Percentiles rank a stretch among this genome's conserved stretches.
Evolutionary conservation across 1,140 invertebrate species (phyloP).

Genomic region (Cyphomyrmex costatus): DNA sequence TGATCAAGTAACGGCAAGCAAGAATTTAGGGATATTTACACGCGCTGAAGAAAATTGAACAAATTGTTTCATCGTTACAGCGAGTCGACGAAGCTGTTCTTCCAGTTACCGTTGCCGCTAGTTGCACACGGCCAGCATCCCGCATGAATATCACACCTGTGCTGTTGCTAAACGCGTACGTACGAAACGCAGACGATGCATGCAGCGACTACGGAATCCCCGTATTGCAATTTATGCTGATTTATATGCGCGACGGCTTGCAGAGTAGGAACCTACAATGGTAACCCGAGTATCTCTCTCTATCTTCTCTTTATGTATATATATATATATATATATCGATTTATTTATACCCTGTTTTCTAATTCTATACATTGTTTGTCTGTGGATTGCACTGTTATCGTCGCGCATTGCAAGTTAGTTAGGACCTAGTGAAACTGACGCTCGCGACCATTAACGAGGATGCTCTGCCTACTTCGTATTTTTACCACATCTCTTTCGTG

Average conservation of each 20-base stretch:
- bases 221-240: constrained; percentile 85
- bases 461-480: constrained; percentile 9
- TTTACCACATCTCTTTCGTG: neutral
- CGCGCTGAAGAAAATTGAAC: neutral
- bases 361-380: neutral
- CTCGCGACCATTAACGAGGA: constrained; percentile 20
- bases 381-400: neutral
- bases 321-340: constrained; percentile 15
- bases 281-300: neutral
- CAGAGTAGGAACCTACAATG: constrained; percentile 37
- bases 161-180: constrained; percentile 62
- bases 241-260: constrained; percentile 82
- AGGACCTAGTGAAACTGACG: neutral
- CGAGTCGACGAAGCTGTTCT: neutral
- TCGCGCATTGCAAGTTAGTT: constrained; percentile 18
- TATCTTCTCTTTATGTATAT: neutral
- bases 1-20: neutral
- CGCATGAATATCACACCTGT: constrained; percentile 40
- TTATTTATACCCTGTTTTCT: constrained; percentile 44
- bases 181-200: constrained; percentile 74
- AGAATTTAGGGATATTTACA: neutral
- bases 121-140: constrained; percentile 31
- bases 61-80: constrained; percentile 18
- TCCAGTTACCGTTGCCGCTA: constrained; percentile 16
- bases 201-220: constrained; percentile 81